Conservation (phyloP, 2,888 invertebrate species). For the Andrena flavipes region DNA sequence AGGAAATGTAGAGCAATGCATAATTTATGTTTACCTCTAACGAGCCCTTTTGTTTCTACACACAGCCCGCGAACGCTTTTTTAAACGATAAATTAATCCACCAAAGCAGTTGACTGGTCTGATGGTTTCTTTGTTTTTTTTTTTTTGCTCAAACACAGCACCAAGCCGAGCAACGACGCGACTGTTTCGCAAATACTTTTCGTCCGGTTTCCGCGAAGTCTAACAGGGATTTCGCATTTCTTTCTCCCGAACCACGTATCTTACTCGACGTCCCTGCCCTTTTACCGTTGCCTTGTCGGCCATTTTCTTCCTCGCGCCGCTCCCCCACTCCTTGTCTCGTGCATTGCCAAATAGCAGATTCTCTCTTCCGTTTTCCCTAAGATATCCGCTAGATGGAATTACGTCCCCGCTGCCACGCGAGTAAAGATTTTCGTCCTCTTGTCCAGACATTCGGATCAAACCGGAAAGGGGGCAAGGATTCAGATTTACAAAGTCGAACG, state of each 20-base stretch:
- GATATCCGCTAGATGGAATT: slow-evolving; percentile 49
- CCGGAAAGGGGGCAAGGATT: neutral
- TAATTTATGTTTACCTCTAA: slow-evolving; percentile 79
- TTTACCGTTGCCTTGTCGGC: slow-evolving; percentile 83
- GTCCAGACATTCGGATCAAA: slow-evolving; percentile 9
- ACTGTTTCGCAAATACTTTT: slow-evolving; percentile 44
- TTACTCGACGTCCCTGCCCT: slow-evolving; percentile 83
- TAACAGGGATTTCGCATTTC: slow-evolving; percentile 70
- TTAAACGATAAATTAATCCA: slow-evolving; percentile 69
- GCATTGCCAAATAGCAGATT: slow-evolving; percentile 37
- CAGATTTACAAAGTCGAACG: neutral
- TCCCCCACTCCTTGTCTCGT: slow-evolving; percentile 69
- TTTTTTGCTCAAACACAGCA: slow-evolving; percentile 34
- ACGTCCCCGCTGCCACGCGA: slow-evolving; percentile 12
- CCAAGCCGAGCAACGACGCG: slow-evolving; percentile 25
- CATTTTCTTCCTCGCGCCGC: slow-evolving; percentile 82
- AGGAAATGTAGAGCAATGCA: slow-evolving; percentile 32
- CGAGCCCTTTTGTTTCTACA: slow-evolving; percentile 79
- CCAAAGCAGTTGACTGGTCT: slow-evolving; percentile 39
- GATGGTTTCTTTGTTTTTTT: neutral
- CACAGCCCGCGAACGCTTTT: slow-evolving; percentile 77
- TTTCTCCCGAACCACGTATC: slow-evolving; percentile 75
- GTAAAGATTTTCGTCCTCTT: slow-evolving; percentile 32
- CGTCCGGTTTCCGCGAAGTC: slow-evolving; percentile 53
- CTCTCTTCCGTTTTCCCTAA: slow-evolving; percentile 28